phyloP scores from a whole-genome alignment of 2,888 invertebrate genomes.

The Eupithecia centaureata region DNA sequence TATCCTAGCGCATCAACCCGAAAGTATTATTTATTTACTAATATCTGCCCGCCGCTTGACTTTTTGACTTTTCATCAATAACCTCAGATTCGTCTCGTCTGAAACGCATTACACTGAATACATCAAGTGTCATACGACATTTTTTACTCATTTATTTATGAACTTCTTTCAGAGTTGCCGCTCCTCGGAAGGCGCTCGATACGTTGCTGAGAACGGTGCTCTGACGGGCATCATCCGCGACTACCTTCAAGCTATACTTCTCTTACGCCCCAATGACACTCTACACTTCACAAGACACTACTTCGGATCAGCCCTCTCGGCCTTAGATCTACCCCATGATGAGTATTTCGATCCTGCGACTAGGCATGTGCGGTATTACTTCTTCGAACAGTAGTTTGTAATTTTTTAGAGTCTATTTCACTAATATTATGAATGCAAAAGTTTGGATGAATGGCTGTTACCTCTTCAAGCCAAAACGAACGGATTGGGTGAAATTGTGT shows the following conservation, averaged over 20 bases:
- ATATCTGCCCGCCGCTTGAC: no score
- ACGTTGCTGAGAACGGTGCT: slow-evolving; percentile 83
- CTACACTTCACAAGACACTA: slow-evolving; percentile 83
- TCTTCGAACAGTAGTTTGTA: slow-evolving; percentile 66
- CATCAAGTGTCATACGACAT: no score
- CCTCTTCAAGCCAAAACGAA: background rate
- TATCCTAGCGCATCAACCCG: no score
- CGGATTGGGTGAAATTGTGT: background rate
- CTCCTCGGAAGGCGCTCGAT: slow-evolving; percentile 81
- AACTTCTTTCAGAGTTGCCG: slow-evolving; percentile 64
- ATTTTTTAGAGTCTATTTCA: background rate
- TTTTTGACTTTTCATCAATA: no score
- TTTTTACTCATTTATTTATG: background rate
- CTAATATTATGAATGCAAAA: background rate
- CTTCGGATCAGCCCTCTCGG: slow-evolving; percentile 77
- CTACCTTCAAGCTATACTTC: slow-evolving; percentile 84
- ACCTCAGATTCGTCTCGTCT: no score
- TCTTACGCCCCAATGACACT: slow-evolving; percentile 83
- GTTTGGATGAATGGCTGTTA: background rate
- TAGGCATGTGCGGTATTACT: slow-evolving; percentile 74
- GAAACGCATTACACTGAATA: no score
- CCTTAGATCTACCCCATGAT: slow-evolving; percentile 76
- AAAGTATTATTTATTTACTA: no score
- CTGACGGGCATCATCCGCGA: slow-evolving; percentile 83
- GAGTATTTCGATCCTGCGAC: slow-evolving; percentile 75